A percentile compares a stretch with the other conserved stretches of the same genome.
Conservation (phyloP, 1,140 invertebrate genomes). For the Cardiocondyla obscurior region DNA sequence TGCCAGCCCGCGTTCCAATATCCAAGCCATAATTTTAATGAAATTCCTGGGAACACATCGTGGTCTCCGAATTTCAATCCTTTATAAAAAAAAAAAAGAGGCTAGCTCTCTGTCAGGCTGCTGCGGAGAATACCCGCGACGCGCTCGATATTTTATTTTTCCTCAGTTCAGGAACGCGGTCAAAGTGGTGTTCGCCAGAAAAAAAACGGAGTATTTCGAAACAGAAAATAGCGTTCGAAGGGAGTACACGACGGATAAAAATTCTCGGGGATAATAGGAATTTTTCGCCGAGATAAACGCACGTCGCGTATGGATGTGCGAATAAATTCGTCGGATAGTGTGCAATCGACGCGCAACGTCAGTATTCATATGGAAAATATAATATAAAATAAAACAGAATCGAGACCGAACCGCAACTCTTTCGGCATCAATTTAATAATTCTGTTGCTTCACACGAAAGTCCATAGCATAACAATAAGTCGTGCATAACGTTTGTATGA, state of each 20-base stretch:
- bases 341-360: neutral
- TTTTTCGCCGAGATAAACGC: constrained; percentile 55
- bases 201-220: constrained; percentile 13
- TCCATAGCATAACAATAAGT: neutral
- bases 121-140: constrained; percentile 46
- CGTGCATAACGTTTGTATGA: neutral
- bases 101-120: constrained; percentile 3
- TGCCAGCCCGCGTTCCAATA: constrained; percentile 68
- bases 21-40: constrained; percentile 79
- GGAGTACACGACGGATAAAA: constrained; percentile 57
- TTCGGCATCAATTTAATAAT: neutral
- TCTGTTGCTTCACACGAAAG: neutral
- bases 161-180: constrained; percentile 55
- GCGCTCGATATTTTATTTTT: constrained; percentile 65
- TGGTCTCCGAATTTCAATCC: constrained; percentile 75
- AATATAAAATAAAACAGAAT: neutral
- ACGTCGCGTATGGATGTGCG: neutral
- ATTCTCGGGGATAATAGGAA: constrained; percentile 66
- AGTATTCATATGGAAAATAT: neutral
- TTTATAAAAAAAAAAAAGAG: constrained; percentile 67
- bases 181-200: constrained; percentile 34
- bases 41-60: constrained; percentile 73
- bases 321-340: neutral
- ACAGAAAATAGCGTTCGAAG: constrained; percentile 56
- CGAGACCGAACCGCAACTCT: neutral